A percentile compares a stretch with the other conserved stretches of the same genome.
These are phyloP conservation scores for Ctenoplectra terminalis DNA, from an alignment of 1,140 invertebrate genomes.

Conservation along the genomic window DNA sequence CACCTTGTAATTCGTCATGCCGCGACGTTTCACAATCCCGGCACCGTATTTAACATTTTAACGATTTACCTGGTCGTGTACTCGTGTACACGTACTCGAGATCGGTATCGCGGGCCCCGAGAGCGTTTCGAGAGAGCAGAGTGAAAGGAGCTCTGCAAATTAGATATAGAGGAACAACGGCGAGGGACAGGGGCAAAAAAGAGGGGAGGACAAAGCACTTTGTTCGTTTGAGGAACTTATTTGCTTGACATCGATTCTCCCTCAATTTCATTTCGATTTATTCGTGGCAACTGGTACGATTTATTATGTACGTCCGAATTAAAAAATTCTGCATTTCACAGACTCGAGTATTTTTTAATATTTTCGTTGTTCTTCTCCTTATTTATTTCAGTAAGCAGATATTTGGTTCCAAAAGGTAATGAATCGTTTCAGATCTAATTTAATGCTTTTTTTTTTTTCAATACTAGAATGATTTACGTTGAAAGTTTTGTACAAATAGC, in stretches of 20 bases:
- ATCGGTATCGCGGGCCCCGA: constrained; percentile 40
- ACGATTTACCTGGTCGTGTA: constrained; percentile 37
- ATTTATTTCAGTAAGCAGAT: too few relatives aligned
- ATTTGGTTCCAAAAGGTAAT: too few relatives aligned
- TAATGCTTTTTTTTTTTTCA: too few relatives aligned
- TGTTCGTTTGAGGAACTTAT: constrained; percentile 17
- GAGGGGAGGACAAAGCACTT: constrained; percentile 18
- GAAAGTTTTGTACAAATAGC: too few relatives aligned
- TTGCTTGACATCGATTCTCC: constrained; percentile 4
- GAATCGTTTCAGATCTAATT: too few relatives aligned
- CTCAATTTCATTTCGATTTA: neutral
- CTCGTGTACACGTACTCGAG: constrained; percentile 18
- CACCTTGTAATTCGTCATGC: constrained; percentile 60
- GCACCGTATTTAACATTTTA: constrained; percentile 55
- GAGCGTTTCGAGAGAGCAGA: constrained; percentile 43
- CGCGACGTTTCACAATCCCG: constrained; percentile 52
- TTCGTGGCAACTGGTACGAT: too few relatives aligned
- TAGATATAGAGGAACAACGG: constrained; percentile 24
- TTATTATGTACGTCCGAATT: too few relatives aligned
- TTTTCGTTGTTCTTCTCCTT: too few relatives aligned
- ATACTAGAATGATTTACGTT: too few relatives aligned
- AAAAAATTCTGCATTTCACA: too few relatives aligned
- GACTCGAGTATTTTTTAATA: too few relatives aligned
- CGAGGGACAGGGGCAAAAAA: neutral
- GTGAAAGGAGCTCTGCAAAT: constrained; percentile 63